phyloP scores from a whole-genome alignment of 2,888 invertebrate species.

The Thereva unica region DNA sequence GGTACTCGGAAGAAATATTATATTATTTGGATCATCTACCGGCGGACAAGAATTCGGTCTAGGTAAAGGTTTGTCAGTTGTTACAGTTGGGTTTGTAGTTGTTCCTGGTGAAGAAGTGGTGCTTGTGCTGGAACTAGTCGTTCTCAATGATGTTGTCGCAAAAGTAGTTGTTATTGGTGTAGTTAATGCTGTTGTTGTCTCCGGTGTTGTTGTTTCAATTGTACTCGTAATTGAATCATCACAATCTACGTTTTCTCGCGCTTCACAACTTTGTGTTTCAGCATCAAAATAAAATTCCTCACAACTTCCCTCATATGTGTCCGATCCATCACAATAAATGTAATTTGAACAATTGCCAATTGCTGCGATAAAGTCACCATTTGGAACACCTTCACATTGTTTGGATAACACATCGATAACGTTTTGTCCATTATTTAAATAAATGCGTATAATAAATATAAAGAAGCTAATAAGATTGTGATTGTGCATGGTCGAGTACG shows the following conservation, averaged over 20 bases:
- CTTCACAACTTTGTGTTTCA: too few relatives aligned
- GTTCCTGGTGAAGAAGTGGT: slow-evolving; percentile 9
- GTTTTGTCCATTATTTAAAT: too few relatives aligned
- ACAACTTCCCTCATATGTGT: slow-evolving; percentile 41
- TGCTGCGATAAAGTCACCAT: slow-evolving; percentile 44
- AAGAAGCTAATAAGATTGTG: too few relatives aligned
- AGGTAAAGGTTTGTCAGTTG: not conserved
- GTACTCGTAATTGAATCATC: slow-evolving; percentile 47
- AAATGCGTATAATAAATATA: too few relatives aligned
- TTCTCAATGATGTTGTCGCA: not conserved
- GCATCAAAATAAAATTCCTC: too few relatives aligned
- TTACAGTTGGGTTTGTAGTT: slow-evolving; percentile 5
- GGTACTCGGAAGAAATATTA: slow-evolving; percentile 47
- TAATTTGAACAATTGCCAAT: slow-evolving; percentile 48
- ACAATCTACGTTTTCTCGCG: slow-evolving; percentile 45
- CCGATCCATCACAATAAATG: slow-evolving; percentile 49
- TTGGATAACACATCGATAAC: too few relatives aligned
- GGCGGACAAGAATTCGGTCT: slow-evolving; percentile 46
- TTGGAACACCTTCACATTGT: slow-evolving; percentile 47
- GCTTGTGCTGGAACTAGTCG: not conserved
- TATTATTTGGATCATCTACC: slow-evolving; percentile 46
- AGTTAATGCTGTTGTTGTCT: slow-evolving; percentile 16
- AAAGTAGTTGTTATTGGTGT: slow-evolving; percentile 32
- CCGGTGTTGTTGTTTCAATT: slow-evolving; percentile 34
- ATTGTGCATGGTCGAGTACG: too few relatives aligned